These are phyloP conservation scores for Oncorhynchus masou DNA, from an alignment of 2,113 vertebrate genomes.

Conservation along the genomic window DNA sequence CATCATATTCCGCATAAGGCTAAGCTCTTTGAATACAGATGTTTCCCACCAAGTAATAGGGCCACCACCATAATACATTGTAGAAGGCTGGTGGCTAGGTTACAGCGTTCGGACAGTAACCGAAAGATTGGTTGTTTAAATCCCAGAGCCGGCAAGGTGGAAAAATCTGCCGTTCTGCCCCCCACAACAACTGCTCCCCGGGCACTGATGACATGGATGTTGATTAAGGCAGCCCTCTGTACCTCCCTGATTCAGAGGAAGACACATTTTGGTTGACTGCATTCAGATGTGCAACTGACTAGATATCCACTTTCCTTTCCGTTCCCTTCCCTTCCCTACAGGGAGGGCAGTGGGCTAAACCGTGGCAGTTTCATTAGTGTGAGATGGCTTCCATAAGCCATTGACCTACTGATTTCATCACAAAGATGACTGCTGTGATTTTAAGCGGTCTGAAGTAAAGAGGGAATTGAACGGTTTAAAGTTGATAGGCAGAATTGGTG, in stretches of 20 bases:
- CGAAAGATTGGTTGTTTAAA: too few species aligned
- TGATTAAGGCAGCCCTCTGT: too few species aligned
- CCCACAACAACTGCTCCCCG: too few species aligned
- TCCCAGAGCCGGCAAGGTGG: too few species aligned
- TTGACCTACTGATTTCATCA: slow-evolving; percentile 16
- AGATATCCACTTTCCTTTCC: too few species aligned
- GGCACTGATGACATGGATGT: too few species aligned
- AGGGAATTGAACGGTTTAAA: slow-evolving; percentile 34
- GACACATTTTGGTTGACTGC: too few species aligned
- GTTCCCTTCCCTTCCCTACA: neutral
- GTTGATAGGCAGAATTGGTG: slow-evolving; percentile 18
- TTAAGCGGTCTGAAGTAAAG: slow-evolving; percentile 6
- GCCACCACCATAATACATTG: slow-evolving; percentile 1
- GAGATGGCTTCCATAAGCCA: neutral
- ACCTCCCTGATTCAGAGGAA: too few species aligned
- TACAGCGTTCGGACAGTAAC: too few species aligned
- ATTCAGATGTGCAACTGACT: too few species aligned
- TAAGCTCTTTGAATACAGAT: neutral
- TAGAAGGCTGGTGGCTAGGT: neutral
- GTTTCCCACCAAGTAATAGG: neutral
- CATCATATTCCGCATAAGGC: neutral
- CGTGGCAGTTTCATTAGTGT: neutral
- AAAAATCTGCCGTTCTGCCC: too few species aligned
- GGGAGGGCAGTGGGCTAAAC: neutral
- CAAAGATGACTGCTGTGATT: slow-evolving; percentile 5